Evolutionary conservation across 2,888 invertebrate species (phyloP), one percentile per base, ranked within the genome.

Genomic region (Drosophila algonquin): DNA sequence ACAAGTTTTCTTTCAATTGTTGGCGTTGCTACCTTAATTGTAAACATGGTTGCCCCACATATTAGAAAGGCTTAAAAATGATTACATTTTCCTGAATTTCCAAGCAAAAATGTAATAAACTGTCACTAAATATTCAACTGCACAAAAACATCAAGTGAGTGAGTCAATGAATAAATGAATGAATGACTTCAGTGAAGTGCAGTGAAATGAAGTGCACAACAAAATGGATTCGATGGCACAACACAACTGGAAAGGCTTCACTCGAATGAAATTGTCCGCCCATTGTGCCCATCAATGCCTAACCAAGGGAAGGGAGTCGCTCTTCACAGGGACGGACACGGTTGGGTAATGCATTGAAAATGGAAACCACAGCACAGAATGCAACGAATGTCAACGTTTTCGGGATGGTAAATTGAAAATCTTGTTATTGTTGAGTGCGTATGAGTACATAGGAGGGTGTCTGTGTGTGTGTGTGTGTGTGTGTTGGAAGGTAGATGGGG

Each of bases 291-390:
- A 68, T 65, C 55, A 68, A 50, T 18, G 56, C 57, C 50, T 45
- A 35, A 45, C 45, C 57, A 12, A 65, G 32, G 27, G 27, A 1
- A 9, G 40, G 40, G 67, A 48, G 47, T 65, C 40, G 27, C 40
- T 51, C 46, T 51, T 16, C 51, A 45, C 44, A 44, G 18, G 46
- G 46, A 21, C 21, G 18, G 24, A 35, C 32, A 46, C 6, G 63
- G 24, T 47, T 52, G 63, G 52, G 35, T 35, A 63, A 46, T 71
- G 72, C 72, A 73, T 54, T 73, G 65, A 71, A 64, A 57, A 50
- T 50, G 47, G 74, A 58, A 63, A 54, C 55, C 73, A 53, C 65
- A 73, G 63, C 48, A 47, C 53, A 56, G 27, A 72, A 62, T 72
- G 73, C 70, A 71, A 40, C 40, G 52, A 44, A 71, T 44, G 61